Evolutionary conservation across 2,113 vertebrate genomes (phyloP).

Genomic region (Anoplopoma fimbria): DNA sequence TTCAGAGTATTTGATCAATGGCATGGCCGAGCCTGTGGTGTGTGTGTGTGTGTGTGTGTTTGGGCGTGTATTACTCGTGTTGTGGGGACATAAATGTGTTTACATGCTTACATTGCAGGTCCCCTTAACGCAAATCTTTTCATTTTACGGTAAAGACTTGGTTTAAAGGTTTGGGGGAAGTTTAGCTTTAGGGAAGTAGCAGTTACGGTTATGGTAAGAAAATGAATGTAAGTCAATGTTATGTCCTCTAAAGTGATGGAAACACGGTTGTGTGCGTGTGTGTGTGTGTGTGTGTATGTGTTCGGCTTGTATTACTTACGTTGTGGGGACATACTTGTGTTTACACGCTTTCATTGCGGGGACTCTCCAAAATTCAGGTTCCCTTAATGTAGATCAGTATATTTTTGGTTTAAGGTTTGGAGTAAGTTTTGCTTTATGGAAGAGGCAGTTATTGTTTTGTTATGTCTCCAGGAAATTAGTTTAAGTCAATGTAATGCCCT

Average conservation of each 20-base stretch:
- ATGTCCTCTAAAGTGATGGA: too few species aligned
- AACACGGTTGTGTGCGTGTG: too few species aligned
- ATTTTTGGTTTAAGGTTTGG: background rate
- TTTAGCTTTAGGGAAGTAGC: too few species aligned
- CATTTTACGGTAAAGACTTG: too few species aligned
- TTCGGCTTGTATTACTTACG: too few species aligned
- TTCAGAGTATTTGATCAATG: conserved; percentile 57
- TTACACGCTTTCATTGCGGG: background rate
- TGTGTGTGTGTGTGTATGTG: conserved; percentile 27
- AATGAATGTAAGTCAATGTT: too few species aligned
- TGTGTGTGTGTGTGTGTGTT: conserved; percentile 26
- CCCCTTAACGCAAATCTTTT: background rate
- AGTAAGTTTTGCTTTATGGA: background rate
- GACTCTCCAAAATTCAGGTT: background rate
- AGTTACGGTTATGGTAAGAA: too few species aligned
- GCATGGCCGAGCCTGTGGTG: background rate
- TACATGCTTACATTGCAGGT: background rate
- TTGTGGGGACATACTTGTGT: background rate
- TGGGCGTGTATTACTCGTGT: too few species aligned
- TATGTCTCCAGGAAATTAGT: too few species aligned
- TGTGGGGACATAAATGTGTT: background rate
- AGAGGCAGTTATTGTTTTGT: too few species aligned
- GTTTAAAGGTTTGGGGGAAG: too few species aligned
- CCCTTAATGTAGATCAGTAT: background rate
- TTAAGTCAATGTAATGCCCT: too few species aligned